Conservation (phyloP, 2,888 invertebrate species). For the Lithophane semibrunnea region DNA sequence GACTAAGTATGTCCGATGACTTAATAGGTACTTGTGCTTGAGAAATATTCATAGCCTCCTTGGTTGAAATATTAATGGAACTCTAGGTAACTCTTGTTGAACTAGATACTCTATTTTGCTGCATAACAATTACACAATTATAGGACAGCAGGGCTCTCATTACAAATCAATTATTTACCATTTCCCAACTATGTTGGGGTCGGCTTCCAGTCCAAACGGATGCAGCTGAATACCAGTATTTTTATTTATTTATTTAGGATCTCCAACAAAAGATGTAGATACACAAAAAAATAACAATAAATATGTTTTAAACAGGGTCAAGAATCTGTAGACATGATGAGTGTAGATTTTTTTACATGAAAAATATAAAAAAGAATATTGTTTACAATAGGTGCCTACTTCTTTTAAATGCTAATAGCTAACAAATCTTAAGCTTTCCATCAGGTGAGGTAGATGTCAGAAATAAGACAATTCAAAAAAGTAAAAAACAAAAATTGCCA, state of each 20-base stretch:
- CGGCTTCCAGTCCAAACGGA: neutral
- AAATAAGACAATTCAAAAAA: too few relatives aligned
- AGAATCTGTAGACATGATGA: neutral
- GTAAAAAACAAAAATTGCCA: too few relatives aligned
- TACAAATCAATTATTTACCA: neutral
- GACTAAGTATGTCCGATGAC: conserved; percentile 4
- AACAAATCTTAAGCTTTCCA: too few relatives aligned
- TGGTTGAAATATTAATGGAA: neutral
- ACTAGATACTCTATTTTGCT: neutral
- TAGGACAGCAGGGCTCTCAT: neutral
- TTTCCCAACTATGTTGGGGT: neutral
- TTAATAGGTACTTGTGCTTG: conserved; percentile 1
- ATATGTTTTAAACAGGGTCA: neutral
- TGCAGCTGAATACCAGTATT: neutral
- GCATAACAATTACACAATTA: neutral
- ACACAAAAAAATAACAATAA: neutral
- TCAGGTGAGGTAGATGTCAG: too few relatives aligned
- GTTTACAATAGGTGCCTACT: too few relatives aligned
- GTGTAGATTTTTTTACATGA: neutral
- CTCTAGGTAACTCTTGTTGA: neutral
- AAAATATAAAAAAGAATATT: too few relatives aligned
- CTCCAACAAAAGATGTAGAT: too few relatives aligned
- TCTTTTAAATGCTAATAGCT: too few relatives aligned
- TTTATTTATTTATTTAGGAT: too few relatives aligned
- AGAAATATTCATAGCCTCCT: conserved; percentile 8